Conservation (phyloP, 2,797 vertebrate genomes). For the Tapirus indicus region DNA sequence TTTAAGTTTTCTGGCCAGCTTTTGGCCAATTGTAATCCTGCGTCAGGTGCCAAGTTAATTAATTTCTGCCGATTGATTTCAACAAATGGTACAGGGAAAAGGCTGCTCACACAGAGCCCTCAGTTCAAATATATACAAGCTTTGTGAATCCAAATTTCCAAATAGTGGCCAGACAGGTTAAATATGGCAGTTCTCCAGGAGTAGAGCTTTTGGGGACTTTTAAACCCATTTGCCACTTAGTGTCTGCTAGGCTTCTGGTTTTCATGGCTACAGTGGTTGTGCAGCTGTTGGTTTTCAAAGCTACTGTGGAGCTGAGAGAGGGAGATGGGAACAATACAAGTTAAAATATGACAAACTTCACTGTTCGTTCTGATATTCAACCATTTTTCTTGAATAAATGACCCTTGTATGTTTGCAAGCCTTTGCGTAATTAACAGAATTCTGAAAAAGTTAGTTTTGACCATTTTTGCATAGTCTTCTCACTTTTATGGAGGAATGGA, state of each 20-base stretch:
- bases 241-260: neutral
- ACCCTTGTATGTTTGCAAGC: neutral
- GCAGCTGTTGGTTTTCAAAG: neutral
- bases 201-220: neutral
- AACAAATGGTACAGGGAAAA: neutral
- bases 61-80: neutral
- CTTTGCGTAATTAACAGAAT: neutral
- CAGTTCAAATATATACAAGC: neutral
- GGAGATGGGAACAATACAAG: neutral
- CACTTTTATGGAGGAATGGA: neutral
- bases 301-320: neutral
- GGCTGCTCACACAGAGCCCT: neutral
- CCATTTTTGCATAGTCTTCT: neutral
- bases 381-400: neutral
- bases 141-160: neutral
- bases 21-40: neutral
- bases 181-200: neutral
- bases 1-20: neutral
- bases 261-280: neutral
- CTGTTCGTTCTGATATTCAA: neutral
- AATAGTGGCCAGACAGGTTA: neutral
- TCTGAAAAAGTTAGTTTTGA: neutral
- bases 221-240: neutral
- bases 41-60: neutral
- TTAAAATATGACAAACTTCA: neutral